Base-by-base conservation (phyloP, 1,140 invertebrate genomes). In the Popillia japonica region DNA sequence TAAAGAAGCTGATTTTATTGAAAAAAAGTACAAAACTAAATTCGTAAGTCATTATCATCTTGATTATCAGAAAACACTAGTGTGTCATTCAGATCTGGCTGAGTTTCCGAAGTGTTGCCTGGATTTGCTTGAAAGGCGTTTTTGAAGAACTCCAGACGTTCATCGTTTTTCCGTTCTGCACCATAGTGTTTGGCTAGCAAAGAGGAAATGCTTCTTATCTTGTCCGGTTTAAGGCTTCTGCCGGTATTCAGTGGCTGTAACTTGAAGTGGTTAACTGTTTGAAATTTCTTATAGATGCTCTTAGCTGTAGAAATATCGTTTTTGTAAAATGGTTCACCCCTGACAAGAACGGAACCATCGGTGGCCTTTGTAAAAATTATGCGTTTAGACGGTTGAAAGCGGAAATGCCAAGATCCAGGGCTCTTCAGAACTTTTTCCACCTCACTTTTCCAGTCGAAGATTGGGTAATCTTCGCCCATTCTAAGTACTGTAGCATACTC, bases 201-300 rank as follows among this genome's bases (percentile, higher is more conserved):
- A 75, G 72, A 20, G 14, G 41, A 41, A 41, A 75, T 20, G 41
- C 72, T 3, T 75, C 20, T 75, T 75, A 75, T 40, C 11, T 75
- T 75, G 72, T 75, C 23, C 2, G 40, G 72, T 55, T 76, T 76
- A 76, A 76, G 75, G 6, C 20, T 76, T 76, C 75, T 17, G 20
- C 44, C 75, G 76, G 82, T 40, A 76, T 17, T 59, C 75, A 76
- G 8, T 17, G 75, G 75, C 27, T 48, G 75, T 40, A 76, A 44
- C n/a, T 76, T 22, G 7, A 76, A 11, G 7, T 76, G 75, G 14
- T 9, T 55, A 76, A 55, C 22, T 20, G 7, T 8, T 55, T 76
- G 7, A 14, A 34, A 8, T 55, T 76, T 59, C 34, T 76, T 76
- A 55, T 41, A 55, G 20, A 55, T 59, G 20, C 41, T 34, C 20